Percentiles rank a stretch among this genome's conserved stretches.
These are phyloP conservation scores for Siniperca scherzeri DNA, from an alignment of 2,797 vertebrate species.

Conservation along the genomic window DNA sequence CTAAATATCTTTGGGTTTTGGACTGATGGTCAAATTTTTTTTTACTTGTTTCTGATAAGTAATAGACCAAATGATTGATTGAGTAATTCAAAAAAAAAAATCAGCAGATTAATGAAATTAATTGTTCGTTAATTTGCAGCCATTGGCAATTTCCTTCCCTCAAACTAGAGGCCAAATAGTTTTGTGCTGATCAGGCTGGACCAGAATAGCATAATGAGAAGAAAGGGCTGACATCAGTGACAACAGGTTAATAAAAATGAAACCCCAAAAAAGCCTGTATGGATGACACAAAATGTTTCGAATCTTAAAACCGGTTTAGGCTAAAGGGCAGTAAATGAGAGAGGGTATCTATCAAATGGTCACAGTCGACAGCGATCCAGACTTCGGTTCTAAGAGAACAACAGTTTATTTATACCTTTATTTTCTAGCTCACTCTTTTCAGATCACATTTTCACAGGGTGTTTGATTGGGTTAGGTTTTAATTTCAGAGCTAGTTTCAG, in stretches of 20 bases:
- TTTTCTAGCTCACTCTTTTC: not conserved
- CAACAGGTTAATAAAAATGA: not conserved
- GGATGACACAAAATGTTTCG: not conserved
- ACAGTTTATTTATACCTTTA: not conserved
- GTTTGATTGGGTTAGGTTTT: conserved; percentile 4
- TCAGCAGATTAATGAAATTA: not conserved
- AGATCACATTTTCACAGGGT: not conserved
- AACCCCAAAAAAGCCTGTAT: not conserved
- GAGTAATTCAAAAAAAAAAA: not conserved
- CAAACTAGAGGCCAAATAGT: not conserved
- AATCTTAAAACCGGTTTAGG: not conserved
- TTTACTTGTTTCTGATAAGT: not conserved
- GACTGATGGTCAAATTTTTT: not conserved
- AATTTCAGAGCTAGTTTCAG: not conserved
- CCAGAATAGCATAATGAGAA: not conserved
- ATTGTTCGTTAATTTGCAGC: not conserved
- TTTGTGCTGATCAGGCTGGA: not conserved
- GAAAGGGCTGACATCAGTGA: not conserved
- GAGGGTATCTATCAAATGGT: not conserved
- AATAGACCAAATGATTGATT: not conserved
- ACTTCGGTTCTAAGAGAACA: not conserved
- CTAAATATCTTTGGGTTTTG: not conserved
- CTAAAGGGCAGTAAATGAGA: not conserved
- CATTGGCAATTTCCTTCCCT: not conserved
- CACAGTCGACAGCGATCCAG: not conserved